These are phyloP conservation scores for Cephus nigrinus DNA, from an alignment of 2,888 invertebrate genomes.

Conservation along the genomic window DNA sequence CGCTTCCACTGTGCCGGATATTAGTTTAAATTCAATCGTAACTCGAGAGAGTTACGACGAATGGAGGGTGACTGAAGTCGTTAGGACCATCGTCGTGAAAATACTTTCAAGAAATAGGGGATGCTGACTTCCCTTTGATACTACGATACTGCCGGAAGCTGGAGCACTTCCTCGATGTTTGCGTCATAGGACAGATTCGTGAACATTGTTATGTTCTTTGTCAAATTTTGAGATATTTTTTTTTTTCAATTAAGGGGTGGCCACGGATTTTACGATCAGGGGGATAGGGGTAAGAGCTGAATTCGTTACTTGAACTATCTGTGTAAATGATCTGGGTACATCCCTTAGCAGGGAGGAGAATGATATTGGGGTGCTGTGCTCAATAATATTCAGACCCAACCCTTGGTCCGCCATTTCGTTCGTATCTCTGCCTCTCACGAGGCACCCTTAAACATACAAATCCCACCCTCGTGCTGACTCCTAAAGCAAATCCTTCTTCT, in stretches of 20 bases:
- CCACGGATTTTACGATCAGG: background rate
- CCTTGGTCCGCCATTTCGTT: slow-evolving; percentile 3
- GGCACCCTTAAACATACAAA: slow-evolving; percentile 35
- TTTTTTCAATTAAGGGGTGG: background rate
- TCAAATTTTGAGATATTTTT: background rate
- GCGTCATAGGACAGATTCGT: background rate
- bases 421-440: slow-evolving; percentile 22
- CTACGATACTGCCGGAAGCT: background rate
- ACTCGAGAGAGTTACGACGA: background rate
- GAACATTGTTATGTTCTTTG: background rate
- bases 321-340: background rate
- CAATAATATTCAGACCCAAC: slow-evolving; percentile 40
- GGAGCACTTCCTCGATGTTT: background rate
- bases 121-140: background rate
- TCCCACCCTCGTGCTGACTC: slow-evolving; percentile 32
- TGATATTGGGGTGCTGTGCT: slow-evolving; percentile 20
- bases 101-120: background rate
- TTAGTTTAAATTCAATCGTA: slow-evolving; percentile 5
- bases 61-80: slow-evolving; percentile 1
- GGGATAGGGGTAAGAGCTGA: background rate
- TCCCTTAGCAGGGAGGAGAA: background rate
- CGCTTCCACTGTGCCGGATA: slow-evolving; percentile 1
- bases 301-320: background rate
- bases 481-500: slow-evolving; percentile 17
- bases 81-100: background rate